Percentiles rank a stretch among this genome's conserved stretches.
Conservation (phyloP, 2,113 vertebrate genomes). For the Cyphomyrus discorhynchus region DNA sequence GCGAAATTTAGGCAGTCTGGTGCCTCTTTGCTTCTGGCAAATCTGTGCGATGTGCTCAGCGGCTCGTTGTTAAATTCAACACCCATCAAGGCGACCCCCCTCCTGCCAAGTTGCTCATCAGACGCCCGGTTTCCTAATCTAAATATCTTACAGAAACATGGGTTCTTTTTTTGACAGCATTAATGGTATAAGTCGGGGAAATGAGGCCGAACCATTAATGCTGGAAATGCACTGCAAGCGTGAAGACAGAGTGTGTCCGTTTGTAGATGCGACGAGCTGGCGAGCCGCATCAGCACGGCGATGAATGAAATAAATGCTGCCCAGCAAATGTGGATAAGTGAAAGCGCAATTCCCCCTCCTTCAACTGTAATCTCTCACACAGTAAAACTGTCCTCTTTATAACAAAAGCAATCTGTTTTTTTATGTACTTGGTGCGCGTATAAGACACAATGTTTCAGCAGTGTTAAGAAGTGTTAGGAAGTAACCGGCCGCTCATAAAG, state of each 20-base stretch:
- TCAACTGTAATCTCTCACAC: not conserved
- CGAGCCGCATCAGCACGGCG: not conserved
- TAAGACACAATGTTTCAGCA: conserved; percentile 1
- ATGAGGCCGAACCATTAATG: not conserved
- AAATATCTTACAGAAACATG: not conserved
- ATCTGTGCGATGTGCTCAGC: not conserved
- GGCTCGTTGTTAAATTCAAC: not conserved
- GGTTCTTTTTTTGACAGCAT: not conserved
- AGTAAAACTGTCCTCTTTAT: not conserved
- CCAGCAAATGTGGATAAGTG: not conserved
- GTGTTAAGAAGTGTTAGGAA: conserved; percentile 10
- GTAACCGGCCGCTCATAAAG: not conserved
- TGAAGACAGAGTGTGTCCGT: not conserved
- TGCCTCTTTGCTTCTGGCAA: too few relatives aligned
- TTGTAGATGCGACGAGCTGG: not conserved
- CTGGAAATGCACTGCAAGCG: not conserved
- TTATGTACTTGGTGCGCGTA: not conserved
- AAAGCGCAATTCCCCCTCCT: not conserved
- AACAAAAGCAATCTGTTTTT: not conserved
- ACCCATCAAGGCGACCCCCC: not conserved
- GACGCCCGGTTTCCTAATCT: not conserved
- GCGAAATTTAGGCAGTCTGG: not conserved
- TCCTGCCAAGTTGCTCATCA: conserved; percentile 13
- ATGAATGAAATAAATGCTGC: not conserved
- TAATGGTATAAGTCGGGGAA: not conserved